A percentile compares a stretch with the other conserved stretches of the same genome.
Evolutionary conservation across 2,888 invertebrate genomes (phyloP).

Genomic region (Lysandra bellargus): DNA sequence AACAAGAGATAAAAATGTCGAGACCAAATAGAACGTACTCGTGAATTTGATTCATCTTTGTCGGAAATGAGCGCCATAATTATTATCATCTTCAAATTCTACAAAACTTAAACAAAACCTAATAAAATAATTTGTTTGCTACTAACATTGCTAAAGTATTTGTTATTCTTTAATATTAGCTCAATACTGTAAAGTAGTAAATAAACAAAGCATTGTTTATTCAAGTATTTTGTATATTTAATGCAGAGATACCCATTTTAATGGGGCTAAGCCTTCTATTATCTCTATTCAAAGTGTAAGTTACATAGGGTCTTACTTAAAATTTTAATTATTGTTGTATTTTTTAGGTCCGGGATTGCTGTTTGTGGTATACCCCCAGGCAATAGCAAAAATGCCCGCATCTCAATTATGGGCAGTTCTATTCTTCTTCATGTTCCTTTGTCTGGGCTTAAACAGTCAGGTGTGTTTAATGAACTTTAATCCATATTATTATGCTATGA

Average conservation of each 20-base stretch:
- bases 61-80: neutral
- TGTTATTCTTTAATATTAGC: conserved; percentile 1
- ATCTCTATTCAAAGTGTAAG: neutral
- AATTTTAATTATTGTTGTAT: neutral
- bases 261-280: neutral
- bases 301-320: neutral
- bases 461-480: conserved; percentile 63
- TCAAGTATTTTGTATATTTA: neutral
- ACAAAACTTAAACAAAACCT: neutral
- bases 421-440: conserved; percentile 94
- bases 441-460: conserved; percentile 93
- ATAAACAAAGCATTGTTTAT: neutral
- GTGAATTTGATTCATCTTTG: neutral
- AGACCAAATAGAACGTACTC: conserved; percentile 5
- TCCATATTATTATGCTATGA: neutral
- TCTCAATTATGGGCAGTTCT: conserved; percentile 94
- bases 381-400: conserved; percentile 95
- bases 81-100: neutral
- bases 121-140: neutral
- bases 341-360: conserved; percentile 90
- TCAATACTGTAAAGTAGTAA: neutral
- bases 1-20: neutral
- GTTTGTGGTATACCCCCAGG: conserved; percentile 95
- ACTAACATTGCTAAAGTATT: neutral
- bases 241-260: neutral